Evolutionary conservation across 2,797 vertebrate species (phyloP).

Genomic region (Sciurus carolinensis): DNA sequence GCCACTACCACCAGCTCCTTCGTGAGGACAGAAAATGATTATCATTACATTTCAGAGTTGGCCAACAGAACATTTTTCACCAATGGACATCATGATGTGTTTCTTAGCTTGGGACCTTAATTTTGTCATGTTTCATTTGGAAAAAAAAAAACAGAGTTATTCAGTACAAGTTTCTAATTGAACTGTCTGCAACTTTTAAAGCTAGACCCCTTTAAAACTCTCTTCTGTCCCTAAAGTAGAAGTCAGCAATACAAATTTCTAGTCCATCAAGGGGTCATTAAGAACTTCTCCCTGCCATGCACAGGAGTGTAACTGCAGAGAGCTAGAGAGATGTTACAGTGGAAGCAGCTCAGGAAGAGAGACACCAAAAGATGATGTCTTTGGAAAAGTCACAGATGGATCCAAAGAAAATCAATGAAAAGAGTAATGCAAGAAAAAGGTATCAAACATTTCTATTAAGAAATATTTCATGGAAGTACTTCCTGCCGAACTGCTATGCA

Average conservation of each 20-base stretch:
- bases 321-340: background rate
- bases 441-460: background rate
- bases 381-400: background rate
- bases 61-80: background rate
- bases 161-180: background rate
- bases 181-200: conserved; percentile 1
- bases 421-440: background rate
- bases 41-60: conserved; percentile 32
- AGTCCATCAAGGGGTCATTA: background rate
- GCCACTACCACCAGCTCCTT: conserved; percentile 91
- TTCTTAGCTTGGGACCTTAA: background rate
- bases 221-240: background rate
- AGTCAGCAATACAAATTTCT: background rate
- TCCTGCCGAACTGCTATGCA: background rate
- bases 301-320: background rate
- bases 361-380: background rate
- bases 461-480: background rate
- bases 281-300: background rate
- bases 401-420: background rate
- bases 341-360: background rate
- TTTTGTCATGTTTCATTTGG: conserved; percentile 51
- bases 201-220: background rate
- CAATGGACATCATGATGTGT: background rate
- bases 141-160: background rate
- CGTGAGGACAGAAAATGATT: conserved; percentile 85